Conservation (phyloP, 1,140 invertebrate genomes). For the Drosophila virilis region DNA sequence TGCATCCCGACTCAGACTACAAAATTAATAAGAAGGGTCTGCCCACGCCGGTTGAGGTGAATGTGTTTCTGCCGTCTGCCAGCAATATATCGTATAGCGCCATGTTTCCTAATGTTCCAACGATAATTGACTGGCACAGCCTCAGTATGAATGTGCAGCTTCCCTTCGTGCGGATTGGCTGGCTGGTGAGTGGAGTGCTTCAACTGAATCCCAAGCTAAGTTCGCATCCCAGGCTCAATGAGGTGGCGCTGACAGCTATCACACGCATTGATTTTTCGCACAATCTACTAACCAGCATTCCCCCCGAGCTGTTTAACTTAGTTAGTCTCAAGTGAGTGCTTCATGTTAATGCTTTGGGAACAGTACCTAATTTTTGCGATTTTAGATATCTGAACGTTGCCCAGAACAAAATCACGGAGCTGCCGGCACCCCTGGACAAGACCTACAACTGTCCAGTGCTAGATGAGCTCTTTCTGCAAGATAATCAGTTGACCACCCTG, state of each 20-base stretch:
- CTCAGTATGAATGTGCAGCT: constrained; percentile 88
- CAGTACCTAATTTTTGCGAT: background rate
- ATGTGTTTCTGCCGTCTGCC: constrained; percentile 86
- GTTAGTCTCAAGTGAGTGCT: constrained; percentile 86
- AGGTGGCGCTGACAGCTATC: constrained; percentile 93
- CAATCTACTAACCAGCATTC: constrained; percentile 93
- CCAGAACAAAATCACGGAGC: constrained; percentile 92
- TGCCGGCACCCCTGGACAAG: constrained; percentile 48
- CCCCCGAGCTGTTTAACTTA: constrained; percentile 92
- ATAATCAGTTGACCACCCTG: constrained; percentile 93
- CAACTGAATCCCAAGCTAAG: constrained; percentile 93
- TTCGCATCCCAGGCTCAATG: constrained; percentile 88
- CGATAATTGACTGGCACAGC: constrained; percentile 98
- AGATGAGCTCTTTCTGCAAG: constrained; percentile 95
- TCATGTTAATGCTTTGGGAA: background rate
- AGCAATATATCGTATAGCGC: constrained; percentile 90
- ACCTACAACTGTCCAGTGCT: constrained; percentile 89
- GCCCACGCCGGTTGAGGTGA: constrained; percentile 86
- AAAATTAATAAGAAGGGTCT: constrained; percentile 94
- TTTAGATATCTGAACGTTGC: constrained; percentile 92
- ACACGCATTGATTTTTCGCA: constrained; percentile 97
- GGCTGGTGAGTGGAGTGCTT: constrained; percentile 93
- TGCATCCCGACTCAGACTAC: constrained; percentile 93
- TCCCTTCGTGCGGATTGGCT: constrained; percentile 89
- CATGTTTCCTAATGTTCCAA: constrained; percentile 92